phyloP scores from a whole-genome alignment of 1,140 invertebrate genomes.

The Grapholita molesta region DNA sequence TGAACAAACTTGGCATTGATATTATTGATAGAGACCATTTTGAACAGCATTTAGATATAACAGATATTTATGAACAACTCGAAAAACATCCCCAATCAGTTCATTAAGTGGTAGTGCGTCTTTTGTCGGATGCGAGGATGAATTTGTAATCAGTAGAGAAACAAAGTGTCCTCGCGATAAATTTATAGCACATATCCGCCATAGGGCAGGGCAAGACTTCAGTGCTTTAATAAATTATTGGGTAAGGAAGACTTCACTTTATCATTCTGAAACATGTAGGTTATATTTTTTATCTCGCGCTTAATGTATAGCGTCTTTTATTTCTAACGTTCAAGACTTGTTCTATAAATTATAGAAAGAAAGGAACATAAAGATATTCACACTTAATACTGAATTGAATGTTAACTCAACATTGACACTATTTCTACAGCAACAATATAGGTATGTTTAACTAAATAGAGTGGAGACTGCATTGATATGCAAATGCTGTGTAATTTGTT shows the following conservation, averaged over 20 bases:
- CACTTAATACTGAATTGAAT: conserved; percentile 17
- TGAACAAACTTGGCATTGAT: too few species aligned
- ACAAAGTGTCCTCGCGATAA: too few species aligned
- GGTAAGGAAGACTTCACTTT: neutral
- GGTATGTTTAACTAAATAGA: conserved; percentile 58
- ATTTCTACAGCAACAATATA: conserved; percentile 50
- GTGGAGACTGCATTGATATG: conserved; percentile 60
- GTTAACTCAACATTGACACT: conserved; percentile 60
- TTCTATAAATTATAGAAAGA: neutral
- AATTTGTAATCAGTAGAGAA: too few species aligned
- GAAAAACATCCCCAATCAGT: too few species aligned
- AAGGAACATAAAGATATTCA: neutral
- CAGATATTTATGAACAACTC: too few species aligned
- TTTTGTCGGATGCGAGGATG: too few species aligned
- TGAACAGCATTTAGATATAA: too few species aligned
- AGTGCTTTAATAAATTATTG: too few species aligned
- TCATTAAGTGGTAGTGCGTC: too few species aligned
- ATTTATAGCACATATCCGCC: too few species aligned
- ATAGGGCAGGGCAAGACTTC: too few species aligned
- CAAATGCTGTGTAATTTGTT: conserved; percentile 75
- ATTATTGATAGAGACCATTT: too few species aligned
- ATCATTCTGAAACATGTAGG: neutral
- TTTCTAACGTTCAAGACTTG: neutral
- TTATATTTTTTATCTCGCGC: neutral
- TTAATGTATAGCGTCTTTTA: neutral